Evolutionary conservation across 2,888 invertebrate species (phyloP), one percentile per base, ranked within the genome.

Genomic region (Andrena praecox): DNA sequence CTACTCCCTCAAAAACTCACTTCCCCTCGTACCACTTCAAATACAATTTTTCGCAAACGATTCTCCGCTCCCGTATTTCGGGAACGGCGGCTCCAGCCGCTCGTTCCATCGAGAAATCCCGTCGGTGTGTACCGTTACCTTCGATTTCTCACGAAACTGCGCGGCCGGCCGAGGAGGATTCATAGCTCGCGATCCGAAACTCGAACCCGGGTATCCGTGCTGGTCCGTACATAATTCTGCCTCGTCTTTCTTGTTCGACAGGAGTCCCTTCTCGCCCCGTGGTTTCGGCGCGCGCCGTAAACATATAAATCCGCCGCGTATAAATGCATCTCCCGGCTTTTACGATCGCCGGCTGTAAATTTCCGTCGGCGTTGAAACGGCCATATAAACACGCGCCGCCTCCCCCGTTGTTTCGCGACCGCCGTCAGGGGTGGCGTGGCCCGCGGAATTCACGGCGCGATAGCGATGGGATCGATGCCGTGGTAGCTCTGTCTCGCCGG

Each of bases 221-320:
- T 66, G 31, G 64, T 54, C 75, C 75, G 33, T 76, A 80, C 87
- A 80, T 80, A 86, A 86, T 78, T 82, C 81, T 70, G 77, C 75
- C 83, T 56, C 85, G 85, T 85, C 78, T 85, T 80, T 87, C 85
- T 83, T 76, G 74, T 87, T 87, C 85, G 87, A 84, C 87, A 73
- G 83, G 74, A 24, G 81, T 77, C 83, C 80, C 81, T 85, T 85
- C 87, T 77, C 79, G 77, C 79, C 76, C 80, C 76, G 75, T 69
- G 82, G 76, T 85, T 82, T 78, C 76, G 81, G 80, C 80, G 76
- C 63, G 59, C 80, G 84, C 74, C 59, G 85, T 88, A 88, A 85
- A 88, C 88, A 87, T 88, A 88, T 88, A 88, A 88, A 88, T 88
- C 85, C 84, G 82, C 64, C 79, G 71, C 81, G 87, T 83, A 78